Evolutionary conservation across 2,797 vertebrate species (phyloP).

Genomic region (Gymnothorax javanicus): DNA sequence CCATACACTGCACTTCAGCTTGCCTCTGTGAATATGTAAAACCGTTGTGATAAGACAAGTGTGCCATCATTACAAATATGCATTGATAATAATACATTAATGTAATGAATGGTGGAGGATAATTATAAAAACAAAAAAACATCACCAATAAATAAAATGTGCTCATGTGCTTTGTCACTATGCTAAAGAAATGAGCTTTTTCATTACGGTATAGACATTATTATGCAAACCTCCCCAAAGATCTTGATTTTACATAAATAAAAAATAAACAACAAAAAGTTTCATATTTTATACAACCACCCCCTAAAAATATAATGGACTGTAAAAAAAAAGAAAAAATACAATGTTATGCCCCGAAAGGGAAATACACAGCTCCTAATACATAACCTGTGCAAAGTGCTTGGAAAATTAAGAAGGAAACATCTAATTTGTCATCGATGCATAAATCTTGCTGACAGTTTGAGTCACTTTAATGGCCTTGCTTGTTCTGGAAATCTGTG

Average conservation of each 20-base stretch:
- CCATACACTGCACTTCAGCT: not conserved
- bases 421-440: slow-evolving; percentile 99
- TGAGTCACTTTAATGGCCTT: slow-evolving; percentile 97
- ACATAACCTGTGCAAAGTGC: slow-evolving; percentile 34
- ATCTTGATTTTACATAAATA: not conserved
- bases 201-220: not conserved
- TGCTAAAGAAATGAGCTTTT: not conserved
- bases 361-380: slow-evolving; percentile 27
- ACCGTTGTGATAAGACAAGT: not conserved
- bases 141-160: not conserved
- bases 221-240: not conserved
- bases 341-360: slow-evolving; percentile 29
- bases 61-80: not conserved
- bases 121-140: not conserved
- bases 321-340: not conserved
- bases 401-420: slow-evolving; percentile 71
- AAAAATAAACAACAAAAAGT: slow-evolving; percentile 14
- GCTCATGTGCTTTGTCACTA: not conserved
- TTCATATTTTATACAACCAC: not conserved
- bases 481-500: slow-evolving; percentile 90
- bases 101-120: not conserved
- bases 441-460: slow-evolving; percentile 99
- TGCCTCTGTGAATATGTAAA: not conserved
- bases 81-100: not conserved
- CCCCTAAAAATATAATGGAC: not conserved